phyloP scores from a whole-genome alignment of 2,797 vertebrate genomes.

The Cirrhinus molitorella region DNA sequence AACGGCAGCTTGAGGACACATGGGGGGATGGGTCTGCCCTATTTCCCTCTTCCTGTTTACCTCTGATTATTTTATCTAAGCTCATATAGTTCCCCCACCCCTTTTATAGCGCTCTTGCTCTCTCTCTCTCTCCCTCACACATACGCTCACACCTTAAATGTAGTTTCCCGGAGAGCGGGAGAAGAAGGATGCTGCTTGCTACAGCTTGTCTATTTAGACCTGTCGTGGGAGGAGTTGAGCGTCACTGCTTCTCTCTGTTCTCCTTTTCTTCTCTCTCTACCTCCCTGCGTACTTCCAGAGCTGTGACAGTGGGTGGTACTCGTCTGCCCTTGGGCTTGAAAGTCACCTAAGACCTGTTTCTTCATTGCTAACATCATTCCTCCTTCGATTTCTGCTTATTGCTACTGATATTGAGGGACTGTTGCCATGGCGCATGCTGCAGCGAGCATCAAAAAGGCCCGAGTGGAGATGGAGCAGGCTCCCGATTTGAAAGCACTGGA shows the following conservation, averaged over 20 bases:
- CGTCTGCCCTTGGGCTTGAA: slow-evolving; percentile 67
- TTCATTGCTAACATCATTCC: slow-evolving; percentile 27
- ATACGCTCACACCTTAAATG: slow-evolving; percentile 32
- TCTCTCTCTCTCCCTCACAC: slow-evolving; percentile 15
- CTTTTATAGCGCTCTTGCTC: slow-evolving; percentile 32
- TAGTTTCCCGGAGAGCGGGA: slow-evolving; percentile 25
- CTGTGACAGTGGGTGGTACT: slow-evolving; percentile 54
- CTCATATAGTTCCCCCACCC: slow-evolving; percentile 51
- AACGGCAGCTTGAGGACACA: slow-evolving; percentile 54
- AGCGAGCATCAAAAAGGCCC: slow-evolving; percentile 96
- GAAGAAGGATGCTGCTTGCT: slow-evolving; percentile 4
- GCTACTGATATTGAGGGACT: slow-evolving; percentile 35
- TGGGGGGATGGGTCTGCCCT: slow-evolving; percentile 58
- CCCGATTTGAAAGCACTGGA: slow-evolving; percentile 90
- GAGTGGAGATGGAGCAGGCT: slow-evolving; percentile 85
- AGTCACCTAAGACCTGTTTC: slow-evolving; percentile 62
- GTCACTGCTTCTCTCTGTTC: slow-evolving; percentile 63
- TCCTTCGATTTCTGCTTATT: background rate
- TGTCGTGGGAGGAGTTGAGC: slow-evolving; percentile 63
- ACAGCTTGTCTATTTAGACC: slow-evolving; percentile 27
- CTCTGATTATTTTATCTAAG: slow-evolving; percentile 47
- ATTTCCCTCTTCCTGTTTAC: slow-evolving; percentile 43
- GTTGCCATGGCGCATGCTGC: slow-evolving; percentile 93
- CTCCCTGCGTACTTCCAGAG: slow-evolving; percentile 50
- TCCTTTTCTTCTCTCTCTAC: slow-evolving; percentile 38